Evolutionary conservation across 2,888 invertebrate species (phyloP).

Genomic region (Sphecodes monilicornis): DNA sequence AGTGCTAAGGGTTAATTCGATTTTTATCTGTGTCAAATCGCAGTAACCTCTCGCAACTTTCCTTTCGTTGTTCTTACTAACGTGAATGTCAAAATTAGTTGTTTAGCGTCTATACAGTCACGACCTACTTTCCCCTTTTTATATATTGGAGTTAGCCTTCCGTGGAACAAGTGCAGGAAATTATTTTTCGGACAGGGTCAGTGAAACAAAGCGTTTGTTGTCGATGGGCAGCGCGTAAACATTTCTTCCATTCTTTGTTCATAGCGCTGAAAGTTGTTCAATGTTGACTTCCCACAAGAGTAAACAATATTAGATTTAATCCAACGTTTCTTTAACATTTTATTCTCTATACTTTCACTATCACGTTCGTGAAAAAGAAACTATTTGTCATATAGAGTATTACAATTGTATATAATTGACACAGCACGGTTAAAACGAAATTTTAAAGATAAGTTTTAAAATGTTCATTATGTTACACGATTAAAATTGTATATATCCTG

Average conservation of each 20-base stretch:
- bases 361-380: not conserved
- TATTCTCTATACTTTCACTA: not conserved
- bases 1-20: not conserved
- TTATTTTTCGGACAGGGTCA: slow-evolving; percentile 34
- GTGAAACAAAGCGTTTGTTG: slow-evolving; percentile 34
- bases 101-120: slow-evolving; percentile 30
- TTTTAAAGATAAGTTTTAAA: too few species aligned
- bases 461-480: too few species aligned
- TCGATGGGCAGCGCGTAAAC: not conserved
- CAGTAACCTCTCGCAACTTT: not conserved
- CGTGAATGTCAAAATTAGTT: slow-evolving; percentile 52
- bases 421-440: too few species aligned
- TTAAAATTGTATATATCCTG: too few species aligned
- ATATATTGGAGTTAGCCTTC: slow-evolving; percentile 35
- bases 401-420: too few species aligned
- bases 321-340: not conserved
- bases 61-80: slow-evolving; percentile 11
- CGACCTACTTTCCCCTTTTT: slow-evolving; percentile 57
- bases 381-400: not conserved
- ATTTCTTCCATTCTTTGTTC: not conserved
- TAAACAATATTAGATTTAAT: not conserved
- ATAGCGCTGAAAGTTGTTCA: not conserved
- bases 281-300: not conserved
- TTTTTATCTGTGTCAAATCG: not conserved
- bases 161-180: slow-evolving; percentile 30